Base-by-base conservation (phyloP, 2,888 invertebrate species). In the Unio pictorum region DNA sequence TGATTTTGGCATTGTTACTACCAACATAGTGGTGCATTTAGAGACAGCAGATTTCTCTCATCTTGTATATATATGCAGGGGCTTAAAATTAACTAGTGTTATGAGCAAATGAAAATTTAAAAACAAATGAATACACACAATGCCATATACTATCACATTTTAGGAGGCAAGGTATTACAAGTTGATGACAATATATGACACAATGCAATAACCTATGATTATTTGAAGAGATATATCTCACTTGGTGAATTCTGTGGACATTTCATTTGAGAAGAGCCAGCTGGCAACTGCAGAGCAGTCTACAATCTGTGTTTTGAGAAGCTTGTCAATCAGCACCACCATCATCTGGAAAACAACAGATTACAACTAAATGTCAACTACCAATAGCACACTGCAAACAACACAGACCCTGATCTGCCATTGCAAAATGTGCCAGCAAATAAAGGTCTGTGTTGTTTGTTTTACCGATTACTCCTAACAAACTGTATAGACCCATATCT, bases 221-320 rank as follows among this genome's bases (percentile, higher is more conserved):
- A 34, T 62, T 62, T 45, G 45, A 0, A 15, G 0, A 63, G 26
- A 20, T 30, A 11, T n/a, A 30, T 57, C 72, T 85, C 86, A 93
- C 93, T 93, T 93, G 0, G 97, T 97, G 90, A 98, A 98, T 90
- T 95, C 96, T 0, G 93, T 91, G 26, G 93, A 93, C 97, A 98
- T 97, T 89, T 96, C 95, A 90, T 95, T 95, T 7, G 97, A 96
- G 91, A 99, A 99, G 76, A 98, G 94, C 98, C 98, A 99, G 81
- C 96, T 97, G 63, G 98, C 98, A 20, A 99, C 98, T 0, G 98
- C 95, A 68, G 96, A 95, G 89, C 98, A 98, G 89, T 98, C 97
- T 66, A 99, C 95, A 67, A 99, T 95, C 91, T 98, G 97, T 34
- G 97, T 97, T 91, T 99, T 98, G 59, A 99, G 92, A 92, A 99